Evolutionary conservation across 2,888 invertebrate genomes (phyloP), one percentile per base, ranked within the genome.

Genomic region (Dioctria rufipes): DNA sequence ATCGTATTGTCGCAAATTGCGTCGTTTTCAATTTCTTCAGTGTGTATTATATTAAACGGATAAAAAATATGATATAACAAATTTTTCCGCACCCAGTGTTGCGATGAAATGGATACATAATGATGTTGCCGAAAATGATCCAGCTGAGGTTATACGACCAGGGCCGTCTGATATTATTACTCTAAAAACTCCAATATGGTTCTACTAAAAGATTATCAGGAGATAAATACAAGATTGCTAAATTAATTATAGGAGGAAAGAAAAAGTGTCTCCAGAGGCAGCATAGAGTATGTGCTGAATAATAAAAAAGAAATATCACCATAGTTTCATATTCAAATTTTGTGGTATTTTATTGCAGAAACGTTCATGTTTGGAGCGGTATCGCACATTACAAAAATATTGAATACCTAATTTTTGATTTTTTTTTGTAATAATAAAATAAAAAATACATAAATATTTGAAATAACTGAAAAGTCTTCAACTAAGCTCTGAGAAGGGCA

Each of bases 71-170:
- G 5, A 4, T 58, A 58, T 11, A 58, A 58, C 4, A 5, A 58
- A 58, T 58, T 58, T 58, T 11, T 58, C 25, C 58, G 9, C 25
- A 58, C n/a, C n/a, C n/a, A n/a, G 25, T 4, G 25, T 58, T 58
- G 58, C 58, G n/a, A 60, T 60, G 11, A 60, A 60, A 46, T 60
- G 11, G 60, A 60, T 60, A n/a, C 5, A 60, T 5, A 60, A 60
- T 60, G 25, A 13, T 60, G 60, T 60, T 60, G n/a, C 25, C 5
- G 60, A 60, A 60, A 60, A 60, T 60, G 60, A 60, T 60, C 60
- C 11, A 60, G 5, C 63, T 63, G 63, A 63, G 37, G 37, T 11
- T 2, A 60, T 25, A 60, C n/a, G 60, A 37, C 3, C 63, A 37
- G 63, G 3, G 11, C 37, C 63, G 5, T 63, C 63, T 13, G n/a